Percentiles rank a stretch among this genome's conserved stretches.
Evolutionary conservation across 2,797 vertebrate genomes (phyloP).

Genomic region (Sebastes cheni): DNA sequence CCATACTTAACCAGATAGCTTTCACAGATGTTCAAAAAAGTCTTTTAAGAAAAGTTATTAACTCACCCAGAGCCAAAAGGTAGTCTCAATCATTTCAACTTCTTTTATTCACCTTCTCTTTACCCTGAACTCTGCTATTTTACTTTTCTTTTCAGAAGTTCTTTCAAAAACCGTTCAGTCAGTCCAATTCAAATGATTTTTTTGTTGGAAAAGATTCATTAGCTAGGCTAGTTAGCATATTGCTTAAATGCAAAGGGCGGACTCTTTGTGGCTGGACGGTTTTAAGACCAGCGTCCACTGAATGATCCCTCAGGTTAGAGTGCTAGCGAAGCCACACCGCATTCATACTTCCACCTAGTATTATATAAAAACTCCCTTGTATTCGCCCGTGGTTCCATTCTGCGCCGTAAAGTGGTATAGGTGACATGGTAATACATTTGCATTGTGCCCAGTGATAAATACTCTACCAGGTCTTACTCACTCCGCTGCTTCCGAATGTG

Average conservation of each 20-base stretch:
- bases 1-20: conserved; percentile 19
- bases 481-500: conserved; percentile 81
- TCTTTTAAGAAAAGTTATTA: conserved; percentile 32
- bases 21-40: conserved; percentile 19
- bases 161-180: not conserved
- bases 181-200: conserved; percentile 40
- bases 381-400: conserved; percentile 72
- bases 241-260: conserved; percentile 47
- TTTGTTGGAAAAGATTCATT: conserved; percentile 40
- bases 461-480: conserved; percentile 84
- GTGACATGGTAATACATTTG: conserved; percentile 86
- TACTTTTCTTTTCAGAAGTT: conserved; percentile 36
- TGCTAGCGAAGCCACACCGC: conserved; percentile 33
- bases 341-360: conserved; percentile 66
- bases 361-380: conserved; percentile 72
- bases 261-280: conserved; percentile 41
- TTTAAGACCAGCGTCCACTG: conserved; percentile 53
- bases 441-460: conserved; percentile 86
- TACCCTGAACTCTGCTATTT: conserved; percentile 19
- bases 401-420: conserved; percentile 79
- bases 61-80: not conserved
- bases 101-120: conserved; percentile 26
- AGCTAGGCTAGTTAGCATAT: conserved; percentile 53
- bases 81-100: conserved; percentile 15
- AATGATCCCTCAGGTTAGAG: conserved; percentile 65